phyloP scores from a whole-genome alignment of 2,113 vertebrate genomes.

The Paramormyrops kingsleyae region DNA sequence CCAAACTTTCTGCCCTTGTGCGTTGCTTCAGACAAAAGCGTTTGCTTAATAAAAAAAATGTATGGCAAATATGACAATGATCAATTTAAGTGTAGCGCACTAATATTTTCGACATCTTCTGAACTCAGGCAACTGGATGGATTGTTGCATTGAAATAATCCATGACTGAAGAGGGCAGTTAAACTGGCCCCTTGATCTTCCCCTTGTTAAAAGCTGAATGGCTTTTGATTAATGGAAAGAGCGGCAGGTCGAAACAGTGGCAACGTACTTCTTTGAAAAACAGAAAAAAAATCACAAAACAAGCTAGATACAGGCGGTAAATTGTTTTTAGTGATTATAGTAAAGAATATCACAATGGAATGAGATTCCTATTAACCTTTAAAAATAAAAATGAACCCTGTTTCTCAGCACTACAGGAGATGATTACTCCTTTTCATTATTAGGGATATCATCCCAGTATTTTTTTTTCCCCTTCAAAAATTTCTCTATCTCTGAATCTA shows the following conservation, averaged over 20 bases:
- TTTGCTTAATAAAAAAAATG: not conserved
- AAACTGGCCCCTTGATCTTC: not conserved
- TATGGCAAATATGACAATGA: not conserved
- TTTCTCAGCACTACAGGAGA: not conserved
- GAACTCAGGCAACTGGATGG: not conserved
- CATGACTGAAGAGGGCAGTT: not conserved
- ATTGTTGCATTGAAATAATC: slow-evolving; percentile 8
- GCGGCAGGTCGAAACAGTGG: not conserved
- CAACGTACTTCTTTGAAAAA: not conserved
- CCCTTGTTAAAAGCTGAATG: slow-evolving; percentile 20
- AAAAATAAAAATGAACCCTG: not conserved
- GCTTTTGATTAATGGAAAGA: slow-evolving; percentile 15
- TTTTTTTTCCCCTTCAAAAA: slow-evolving; percentile 21
- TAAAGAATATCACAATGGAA: not conserved
- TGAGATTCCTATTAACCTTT: slow-evolving; percentile 3
- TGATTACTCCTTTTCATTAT: not conserved
- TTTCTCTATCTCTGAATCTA: slow-evolving; percentile 23
- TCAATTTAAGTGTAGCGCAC: not conserved
- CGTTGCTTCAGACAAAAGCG: not conserved
- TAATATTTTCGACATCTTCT: not conserved
- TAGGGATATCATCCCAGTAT: not conserved
- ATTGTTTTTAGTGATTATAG: not conserved
- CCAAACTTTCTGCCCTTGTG: not conserved
- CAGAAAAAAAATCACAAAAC: not conserved
- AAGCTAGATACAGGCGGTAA: not conserved